Evolutionary conservation across 2,888 invertebrate species (phyloP).

Genomic region (Sarcophaga subvicina): DNA sequence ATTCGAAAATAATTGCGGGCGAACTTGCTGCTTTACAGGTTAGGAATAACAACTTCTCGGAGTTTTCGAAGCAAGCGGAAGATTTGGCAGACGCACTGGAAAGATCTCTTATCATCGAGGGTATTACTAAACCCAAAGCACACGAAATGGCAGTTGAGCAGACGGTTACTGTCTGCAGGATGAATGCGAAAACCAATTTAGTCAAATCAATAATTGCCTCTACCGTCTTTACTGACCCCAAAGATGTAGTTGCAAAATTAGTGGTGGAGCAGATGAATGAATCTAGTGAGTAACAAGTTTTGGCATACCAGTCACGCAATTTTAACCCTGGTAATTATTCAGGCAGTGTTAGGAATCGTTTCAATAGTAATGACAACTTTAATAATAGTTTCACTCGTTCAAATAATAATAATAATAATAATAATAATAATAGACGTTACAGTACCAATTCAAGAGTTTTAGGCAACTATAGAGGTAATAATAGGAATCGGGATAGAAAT

Average conservation of each 20-base stretch:
- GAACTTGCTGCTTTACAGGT: conserved; percentile 40
- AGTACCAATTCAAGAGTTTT: no score
- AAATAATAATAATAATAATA: no score
- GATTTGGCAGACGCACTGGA: conserved; percentile 42
- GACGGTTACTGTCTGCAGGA: not conserved
- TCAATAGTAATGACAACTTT: no score
- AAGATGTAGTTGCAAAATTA: conserved; percentile 52
- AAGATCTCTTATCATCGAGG: conserved; percentile 35
- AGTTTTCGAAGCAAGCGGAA: conserved; percentile 49
- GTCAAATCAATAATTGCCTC: conserved; percentile 51
- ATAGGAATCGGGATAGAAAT: no score
- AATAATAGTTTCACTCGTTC: no score
- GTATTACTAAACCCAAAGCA: conserved; percentile 33
- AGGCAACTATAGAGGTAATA: no score
- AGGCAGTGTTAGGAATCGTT: not conserved
- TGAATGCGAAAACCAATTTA: conserved; percentile 23
- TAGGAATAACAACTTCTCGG: conserved; percentile 25
- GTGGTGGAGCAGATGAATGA: conserved; percentile 47
- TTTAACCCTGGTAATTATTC: conserved; percentile 6
- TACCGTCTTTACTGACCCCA: conserved; percentile 46
- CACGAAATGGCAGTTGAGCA: conserved; percentile 42
- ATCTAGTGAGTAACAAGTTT: conserved; percentile 32
- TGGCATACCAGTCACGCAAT: conserved; percentile 11
- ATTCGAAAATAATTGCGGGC: not conserved
- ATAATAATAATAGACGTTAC: no score